Base-by-base conservation (phyloP, 2,113 vertebrate genomes). In the Cyanoliseus patagonus region DNA sequence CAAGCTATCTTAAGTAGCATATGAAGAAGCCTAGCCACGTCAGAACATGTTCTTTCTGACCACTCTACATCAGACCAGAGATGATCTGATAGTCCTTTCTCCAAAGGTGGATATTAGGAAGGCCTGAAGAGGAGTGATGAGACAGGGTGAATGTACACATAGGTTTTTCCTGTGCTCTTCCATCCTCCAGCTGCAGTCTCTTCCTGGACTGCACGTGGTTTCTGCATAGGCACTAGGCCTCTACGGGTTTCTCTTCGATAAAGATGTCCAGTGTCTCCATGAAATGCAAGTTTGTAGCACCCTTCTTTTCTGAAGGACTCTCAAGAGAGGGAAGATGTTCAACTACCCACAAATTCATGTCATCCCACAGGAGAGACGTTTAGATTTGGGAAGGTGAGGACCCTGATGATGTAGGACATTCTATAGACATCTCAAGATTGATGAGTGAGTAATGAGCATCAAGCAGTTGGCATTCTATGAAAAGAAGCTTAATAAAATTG, bases 311-410 rank as follows among this genome's bases (percentile, higher is more conserved):
- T 73, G 73, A 61, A 81, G 44, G 57, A 16, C 49, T 83, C 63
- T 61, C 53, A 81, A 17, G 13, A 27, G 59, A 31, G 17, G 17
- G 19, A 6, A 39, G 12, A 28, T 14, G 7, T 66, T 75, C 22
- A 37, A 41, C 28, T 33, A 8, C 30, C 27, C 59, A n/a, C 6
- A 46, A 9, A 20, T 33, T 42, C 18, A 25, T 66, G 33, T 77
- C 15, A 27, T 23, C 39, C 74, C 5, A 3, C 33, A 68, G 79
- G 17, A 72, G 12, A 57, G 17, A 5, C 0, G 0, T 23, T 67
- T 41, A 63, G 13, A 5, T 73, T 78, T 63, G 46, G 61, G 85
- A 11, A 53, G 35, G 18, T 0, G 4, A 82, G 42, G 19, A n/a
- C 47, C 30, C 28, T 55, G 72, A 14, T 28, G 67, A 8, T 44